phyloP scores from a whole-genome alignment of 2,888 invertebrate species.

The Cetonia aurata region DNA sequence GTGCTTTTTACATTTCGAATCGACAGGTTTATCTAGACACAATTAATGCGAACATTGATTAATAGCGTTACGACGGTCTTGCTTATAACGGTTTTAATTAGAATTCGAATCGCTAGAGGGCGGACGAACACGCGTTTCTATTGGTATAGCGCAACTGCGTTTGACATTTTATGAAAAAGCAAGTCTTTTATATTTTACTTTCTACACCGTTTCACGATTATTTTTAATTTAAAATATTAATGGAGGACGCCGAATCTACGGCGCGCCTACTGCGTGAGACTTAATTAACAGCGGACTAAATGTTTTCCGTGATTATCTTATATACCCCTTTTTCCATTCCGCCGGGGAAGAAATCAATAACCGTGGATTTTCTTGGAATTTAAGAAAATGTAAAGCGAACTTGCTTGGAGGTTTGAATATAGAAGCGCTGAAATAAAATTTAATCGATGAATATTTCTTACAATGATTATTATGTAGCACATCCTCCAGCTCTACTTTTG shows the following conservation, averaged over 20 bases:
- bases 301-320: slow-evolving; percentile 36
- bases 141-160: slow-evolving; percentile 34
- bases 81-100: slow-evolving; percentile 43
- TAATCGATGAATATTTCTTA: no score
- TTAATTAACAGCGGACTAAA: slow-evolving; percentile 39
- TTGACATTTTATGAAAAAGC: slow-evolving; percentile 44
- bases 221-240: slow-evolving; percentile 44
- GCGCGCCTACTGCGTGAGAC: slow-evolving; percentile 17
- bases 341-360: slow-evolving; percentile 13
- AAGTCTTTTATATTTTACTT: slow-evolving; percentile 45
- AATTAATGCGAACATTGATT: slow-evolving; percentile 38
- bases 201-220: slow-evolving; percentile 44
- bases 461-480: no score
- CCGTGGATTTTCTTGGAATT: slow-evolving; percentile 4
- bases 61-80: slow-evolving; percentile 18
- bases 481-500: no score
- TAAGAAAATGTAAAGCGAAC: neutral
- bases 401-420: no score
- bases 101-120: slow-evolving; percentile 41
- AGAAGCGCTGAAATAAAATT: no score
- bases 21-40: neutral
- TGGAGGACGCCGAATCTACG: slow-evolving; percentile 32
- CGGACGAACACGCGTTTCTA: neutral
- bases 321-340: slow-evolving; percentile 8
- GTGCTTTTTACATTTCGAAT: neutral